Base-by-base conservation (phyloP, 2,888 invertebrate genomes). In the Heteropelma amictum region DNA sequence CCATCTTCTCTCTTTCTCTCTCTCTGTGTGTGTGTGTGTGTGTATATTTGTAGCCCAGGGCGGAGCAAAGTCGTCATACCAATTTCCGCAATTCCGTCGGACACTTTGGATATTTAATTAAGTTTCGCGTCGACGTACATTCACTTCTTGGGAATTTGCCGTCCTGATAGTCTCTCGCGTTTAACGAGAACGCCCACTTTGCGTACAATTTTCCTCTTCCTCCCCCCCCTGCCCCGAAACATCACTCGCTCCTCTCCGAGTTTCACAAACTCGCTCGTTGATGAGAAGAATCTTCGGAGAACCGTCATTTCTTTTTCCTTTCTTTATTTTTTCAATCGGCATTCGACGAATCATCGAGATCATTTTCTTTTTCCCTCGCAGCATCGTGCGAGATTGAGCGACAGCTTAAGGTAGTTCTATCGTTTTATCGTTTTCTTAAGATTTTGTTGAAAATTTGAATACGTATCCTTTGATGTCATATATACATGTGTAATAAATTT, bases 101-200 rank as follows among this genome's bases (percentile, higher is more conserved):
- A 87, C 88, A 87, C 87, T 87, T 88, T 86, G 85, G 88, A 88
- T 88, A 88, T 88, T 88, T 88, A 88, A 88, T 89, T 88, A 89
- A 89, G 88, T 88, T 88, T 88, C 87, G 85, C 85, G 65, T 65
- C 85, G 86, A 86, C 87, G 86, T 87, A 86, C 83, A 86, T 87
- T 86, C 82, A 85, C 84, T 84, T 81, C 82, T 80, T 81, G 78
- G 81, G 76, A 78, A 74, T 75, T 76, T 65, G 53, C 69, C 67
- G 64, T 49, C 53, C 33, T 58, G 58, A 67, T 71, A 51, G 56
- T 33, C 40, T 73, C 53, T 38, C 26, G 40, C 54, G n/a, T n/a
- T n/a, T 72, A 78, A 65, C 68, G 73, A 65, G 72, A 40, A 64
- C 65, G 45, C 63, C 42, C 7, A 33, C 64, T 54, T 26, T 17